Evolutionary conservation across 2,113 vertebrate species (phyloP).

Genomic region (Engystomops pustulosus): DNA sequence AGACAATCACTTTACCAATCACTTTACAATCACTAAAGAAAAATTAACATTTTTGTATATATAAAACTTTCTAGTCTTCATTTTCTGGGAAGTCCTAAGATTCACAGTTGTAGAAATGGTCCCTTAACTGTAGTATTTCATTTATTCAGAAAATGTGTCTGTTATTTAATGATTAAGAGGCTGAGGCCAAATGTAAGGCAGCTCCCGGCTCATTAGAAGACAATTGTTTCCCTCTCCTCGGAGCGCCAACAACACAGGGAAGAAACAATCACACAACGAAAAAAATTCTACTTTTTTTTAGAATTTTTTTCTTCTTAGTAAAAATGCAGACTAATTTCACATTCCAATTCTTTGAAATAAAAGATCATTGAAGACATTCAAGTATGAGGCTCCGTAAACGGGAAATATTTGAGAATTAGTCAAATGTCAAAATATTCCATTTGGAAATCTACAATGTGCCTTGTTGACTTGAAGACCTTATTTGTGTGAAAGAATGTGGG

Average conservation of each 20-base stretch:
- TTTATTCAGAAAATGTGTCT: background rate
- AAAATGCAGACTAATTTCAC: background rate
- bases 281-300: background rate
- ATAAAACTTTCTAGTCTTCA: background rate
- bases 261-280: background rate
- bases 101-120: background rate
- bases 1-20: too few relatives aligned
- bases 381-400: background rate
- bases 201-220: background rate
- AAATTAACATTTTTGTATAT: too few relatives aligned
- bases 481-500: background rate
- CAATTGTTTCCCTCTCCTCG: background rate
- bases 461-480: background rate
- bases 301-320: background rate
- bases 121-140: background rate
- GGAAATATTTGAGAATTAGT: background rate
- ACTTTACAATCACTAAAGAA: too few relatives aligned
- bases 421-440: background rate
- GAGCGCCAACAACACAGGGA: background rate
- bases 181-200: background rate
- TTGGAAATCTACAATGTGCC: background rate
- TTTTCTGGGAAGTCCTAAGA: background rate
- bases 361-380: background rate
- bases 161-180: slow-evolving; percentile 7
- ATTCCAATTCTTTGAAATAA: background rate